Conservation (phyloP, 2,113 vertebrate species). For the Vidua macroura region DNA sequence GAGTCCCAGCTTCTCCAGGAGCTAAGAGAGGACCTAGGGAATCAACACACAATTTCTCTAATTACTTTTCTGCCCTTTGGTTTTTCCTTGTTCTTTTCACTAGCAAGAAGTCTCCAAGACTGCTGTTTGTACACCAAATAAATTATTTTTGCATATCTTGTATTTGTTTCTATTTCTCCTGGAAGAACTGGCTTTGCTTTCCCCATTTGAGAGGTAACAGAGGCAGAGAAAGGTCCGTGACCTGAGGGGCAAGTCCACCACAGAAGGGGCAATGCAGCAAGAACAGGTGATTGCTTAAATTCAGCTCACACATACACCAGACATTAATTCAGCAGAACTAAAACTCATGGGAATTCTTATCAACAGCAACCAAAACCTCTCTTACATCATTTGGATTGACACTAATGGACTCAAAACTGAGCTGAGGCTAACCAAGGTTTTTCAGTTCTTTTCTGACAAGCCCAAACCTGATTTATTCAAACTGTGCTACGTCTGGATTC, state of each 20-base stretch:
- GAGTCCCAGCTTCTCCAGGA: background rate
- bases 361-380: background rate
- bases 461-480: background rate
- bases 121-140: background rate
- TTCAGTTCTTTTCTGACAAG: background rate
- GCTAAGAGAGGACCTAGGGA: background rate
- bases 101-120: background rate
- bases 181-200: background rate
- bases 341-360: background rate
- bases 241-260: background rate
- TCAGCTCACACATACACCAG: background rate
- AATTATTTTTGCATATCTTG: background rate
- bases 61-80: background rate
- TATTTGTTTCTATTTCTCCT: background rate
- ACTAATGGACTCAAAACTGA: background rate
- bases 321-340: background rate
- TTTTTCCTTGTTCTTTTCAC: background rate
- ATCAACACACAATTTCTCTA: background rate
- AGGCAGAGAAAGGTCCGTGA: background rate
- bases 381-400: background rate
- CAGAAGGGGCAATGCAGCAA: background rate
- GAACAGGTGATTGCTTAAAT: background rate
- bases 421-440: background rate
- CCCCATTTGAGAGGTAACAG: background rate
- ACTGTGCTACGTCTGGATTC: fast-evolving